Percentiles rank a stretch among this genome's conserved stretches.
Evolutionary conservation across 2,113 vertebrate genomes (phyloP).

Genomic region (Phylloscopus trochilus): DNA sequence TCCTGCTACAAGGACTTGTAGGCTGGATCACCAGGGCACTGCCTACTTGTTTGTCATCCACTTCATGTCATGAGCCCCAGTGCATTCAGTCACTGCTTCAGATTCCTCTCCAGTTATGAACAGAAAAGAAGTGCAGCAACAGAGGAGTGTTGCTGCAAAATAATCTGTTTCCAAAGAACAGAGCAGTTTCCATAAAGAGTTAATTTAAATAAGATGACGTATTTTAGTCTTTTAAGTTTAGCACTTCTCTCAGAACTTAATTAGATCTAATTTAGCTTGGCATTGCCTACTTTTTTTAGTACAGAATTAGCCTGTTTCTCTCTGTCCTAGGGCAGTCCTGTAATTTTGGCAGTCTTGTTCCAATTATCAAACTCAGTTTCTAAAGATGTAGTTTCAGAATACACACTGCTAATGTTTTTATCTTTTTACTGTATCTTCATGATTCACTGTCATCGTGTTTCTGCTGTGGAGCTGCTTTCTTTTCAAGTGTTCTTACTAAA

Average conservation of each 20-base stretch:
- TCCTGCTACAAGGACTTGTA: background rate
- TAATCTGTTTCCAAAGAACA: background rate
- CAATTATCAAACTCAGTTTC: background rate
- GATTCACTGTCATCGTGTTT: background rate
- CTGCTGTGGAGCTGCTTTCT: background rate
- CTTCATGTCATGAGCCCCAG: background rate
- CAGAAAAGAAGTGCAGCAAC: background rate
- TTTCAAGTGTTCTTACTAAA: conserved; percentile 45
- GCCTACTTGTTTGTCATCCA: background rate
- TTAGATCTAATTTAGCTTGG: conserved; percentile 46
- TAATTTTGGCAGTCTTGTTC: conserved; percentile 36
- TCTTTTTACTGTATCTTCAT: background rate
- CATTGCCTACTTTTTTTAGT: conserved; percentile 24
- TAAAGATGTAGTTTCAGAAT: background rate
- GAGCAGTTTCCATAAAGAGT: background rate
- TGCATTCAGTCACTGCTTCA: background rate
- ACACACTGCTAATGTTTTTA: conserved; percentile 15
- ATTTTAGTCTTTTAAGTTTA: conserved; percentile 22
- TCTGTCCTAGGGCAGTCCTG: conserved; percentile 32
- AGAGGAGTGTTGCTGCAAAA: background rate
- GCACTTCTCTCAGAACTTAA: conserved; percentile 13
- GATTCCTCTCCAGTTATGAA: background rate
- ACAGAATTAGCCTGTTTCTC: conserved; percentile 26
- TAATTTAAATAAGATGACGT: background rate
- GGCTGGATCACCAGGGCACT: background rate